These are phyloP conservation scores for Microctonus hyperodae DNA, from an alignment of 2,888 invertebrate genomes.

Conservation along the genomic window DNA sequence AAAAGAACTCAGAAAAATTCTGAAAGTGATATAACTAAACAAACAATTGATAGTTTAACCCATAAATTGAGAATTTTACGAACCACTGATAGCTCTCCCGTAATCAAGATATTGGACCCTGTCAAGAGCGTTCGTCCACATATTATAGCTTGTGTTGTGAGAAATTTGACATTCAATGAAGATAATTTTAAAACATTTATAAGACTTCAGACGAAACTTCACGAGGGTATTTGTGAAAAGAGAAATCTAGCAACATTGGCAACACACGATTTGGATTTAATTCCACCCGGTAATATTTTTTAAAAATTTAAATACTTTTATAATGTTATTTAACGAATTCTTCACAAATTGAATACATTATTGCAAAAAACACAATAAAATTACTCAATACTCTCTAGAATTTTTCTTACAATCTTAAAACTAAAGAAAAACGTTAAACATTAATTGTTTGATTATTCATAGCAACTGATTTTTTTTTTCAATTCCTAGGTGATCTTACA, in stretches of 20 bases:
- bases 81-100: conserved; percentile 63
- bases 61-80: conserved; percentile 58
- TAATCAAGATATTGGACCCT: conserved; percentile 67
- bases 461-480: background rate
- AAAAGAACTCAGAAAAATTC: conserved; percentile 53
- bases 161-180: conserved; percentile 70
- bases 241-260: conserved; percentile 82
- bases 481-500: conserved; percentile 65
- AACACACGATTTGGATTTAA: conserved; percentile 78
- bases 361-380: too few species aligned
- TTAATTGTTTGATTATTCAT: too few species aligned
- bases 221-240: conserved; percentile 79
- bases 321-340: too few species aligned
- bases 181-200: conserved; percentile 78
- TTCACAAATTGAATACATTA: too few species aligned
- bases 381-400: too few species aligned
- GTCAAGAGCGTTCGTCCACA: conserved; percentile 73
- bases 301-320: conserved; percentile 6
- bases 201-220: conserved; percentile 79
- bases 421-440: too few species aligned
- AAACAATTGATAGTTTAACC: conserved; percentile 44
- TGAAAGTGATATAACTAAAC: conserved; percentile 44
- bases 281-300: conserved; percentile 66
- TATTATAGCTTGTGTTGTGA: conserved; percentile 77
- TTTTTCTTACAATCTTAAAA: too few species aligned